These are phyloP conservation scores for Babylonia areolata DNA, from an alignment of 1,140 invertebrate genomes.

Conservation along the genomic window DNA sequence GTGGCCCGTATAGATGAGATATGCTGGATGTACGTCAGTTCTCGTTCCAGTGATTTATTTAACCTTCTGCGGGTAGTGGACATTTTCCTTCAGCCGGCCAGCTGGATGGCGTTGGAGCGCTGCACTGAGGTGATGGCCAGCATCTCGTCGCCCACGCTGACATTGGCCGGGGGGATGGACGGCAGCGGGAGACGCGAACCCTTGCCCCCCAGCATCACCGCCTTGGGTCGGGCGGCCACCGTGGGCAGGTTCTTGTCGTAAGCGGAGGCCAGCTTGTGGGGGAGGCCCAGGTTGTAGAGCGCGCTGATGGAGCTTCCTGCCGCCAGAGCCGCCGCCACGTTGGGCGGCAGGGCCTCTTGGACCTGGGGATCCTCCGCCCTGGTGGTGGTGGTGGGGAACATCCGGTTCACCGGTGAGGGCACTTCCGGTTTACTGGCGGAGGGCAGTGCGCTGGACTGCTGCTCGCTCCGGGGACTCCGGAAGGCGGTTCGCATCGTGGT, in stretches of 20 bases:
- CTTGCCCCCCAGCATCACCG: background rate
- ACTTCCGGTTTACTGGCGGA: background rate
- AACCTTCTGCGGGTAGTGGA: too few species aligned
- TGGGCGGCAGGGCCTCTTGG: background rate
- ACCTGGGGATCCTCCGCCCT: background rate
- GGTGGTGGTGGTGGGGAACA: background rate
- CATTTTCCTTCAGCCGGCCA: background rate
- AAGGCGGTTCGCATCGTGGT: background rate
- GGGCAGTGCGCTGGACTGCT: background rate
- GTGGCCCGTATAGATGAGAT: too few species aligned
- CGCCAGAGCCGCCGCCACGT: constrained; percentile 12
- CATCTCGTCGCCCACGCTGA: background rate
- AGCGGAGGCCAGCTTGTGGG: background rate
- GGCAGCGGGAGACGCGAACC: background rate
- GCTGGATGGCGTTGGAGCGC: constrained; percentile 9
- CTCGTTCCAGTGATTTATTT: too few species aligned
- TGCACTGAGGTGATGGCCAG: constrained; percentile 12
- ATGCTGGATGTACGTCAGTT: too few species aligned
- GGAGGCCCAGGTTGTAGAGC: constrained; percentile 14
- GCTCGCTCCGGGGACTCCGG: background rate
- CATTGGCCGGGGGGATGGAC: background rate
- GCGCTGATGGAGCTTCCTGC: background rate
- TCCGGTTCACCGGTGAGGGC: background rate
- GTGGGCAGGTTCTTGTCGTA: constrained; percentile 27
- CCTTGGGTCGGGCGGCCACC: constrained; percentile 2